Base-by-base conservation (phyloP, 2,797 vertebrate genomes). In the Stomatorhinus walkeri region DNA sequence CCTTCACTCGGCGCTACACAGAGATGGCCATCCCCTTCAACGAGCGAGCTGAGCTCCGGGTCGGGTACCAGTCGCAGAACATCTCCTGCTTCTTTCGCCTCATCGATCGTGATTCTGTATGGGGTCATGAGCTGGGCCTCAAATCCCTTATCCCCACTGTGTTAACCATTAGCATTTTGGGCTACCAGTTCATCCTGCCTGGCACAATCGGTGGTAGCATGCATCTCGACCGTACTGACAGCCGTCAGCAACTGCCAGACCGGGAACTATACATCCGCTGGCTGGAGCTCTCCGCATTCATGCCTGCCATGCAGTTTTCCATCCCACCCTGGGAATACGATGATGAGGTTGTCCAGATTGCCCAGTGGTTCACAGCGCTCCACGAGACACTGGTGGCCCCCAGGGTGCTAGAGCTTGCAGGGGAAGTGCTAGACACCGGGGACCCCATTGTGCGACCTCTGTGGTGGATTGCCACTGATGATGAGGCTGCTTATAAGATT, bases 281-380 rank as follows among this genome's bases (percentile, higher is more conserved):
- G 98, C 94, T 99, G 92, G 98, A 99, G 94, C 95, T 99, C 89
- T 96, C 97, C 0, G 97, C 98, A 24, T 99, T 99, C 94, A 97
- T 99, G 98, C 98, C 98, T 0, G 96, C 98, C 85, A 98, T 99
- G 98, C 97, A 99, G 94, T 99, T 99, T 92, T 98, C 98, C 2
- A 93, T 99, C 52, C 98, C 98, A 0, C 98, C 98, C 0, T 99
- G 98, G 98, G 96, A 94, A 36, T 99, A 99, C 0, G 98, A 98
- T 85, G 94, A 93, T 0, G 97, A 98, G 89, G 98, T 99, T 88
- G 96, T 99, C 64, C 95, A 97, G 92, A 99, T 99, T 0, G 98
- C 98, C 0, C 96, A 94, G 88, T 97, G 97, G 90, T 99, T 98
- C 93, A 96, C 96, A 0, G 94, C 94, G 0, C 96, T 99, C 49